Base-by-base conservation (phyloP, 2,888 invertebrate species). In the Brachyptera putata region DNA sequence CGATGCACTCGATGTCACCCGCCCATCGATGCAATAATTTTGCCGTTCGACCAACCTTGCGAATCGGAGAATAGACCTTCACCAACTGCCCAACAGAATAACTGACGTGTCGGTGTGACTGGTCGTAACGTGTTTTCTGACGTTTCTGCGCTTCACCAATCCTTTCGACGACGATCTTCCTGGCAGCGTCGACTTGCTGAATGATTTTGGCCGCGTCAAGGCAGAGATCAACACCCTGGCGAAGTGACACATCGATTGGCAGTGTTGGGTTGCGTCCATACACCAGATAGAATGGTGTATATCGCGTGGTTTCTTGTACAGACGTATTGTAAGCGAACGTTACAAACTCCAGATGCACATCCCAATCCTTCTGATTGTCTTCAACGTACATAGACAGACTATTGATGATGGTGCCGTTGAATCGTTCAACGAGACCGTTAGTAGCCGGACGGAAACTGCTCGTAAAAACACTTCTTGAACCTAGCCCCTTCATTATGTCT, bases 371-470 rank as follows among this genome's bases (percentile, higher is more conserved):
- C 7, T 66, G 66, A 4, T 22, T 14, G 2, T 25, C 13, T 7
- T 55, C 58, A 7, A 67, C 64, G 26, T 64, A 68, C 18, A 55
- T 55, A 0, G 66, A 59, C 3, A 69, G 24, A 64, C 66, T 65
- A 3, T 60, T 58, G 0, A 63, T 63, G 3, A 69, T 21, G 1
- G 65, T 66, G n/a, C 57, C 48, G 46, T 69, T 69, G 36, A 65
- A 62, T 1, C 63, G 36, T 58, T 69, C 69, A 0, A 61, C 62
- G 1, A 67, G 26, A 0, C 68, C 68, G 34, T 68, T 66, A 1
- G 25, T 22, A 11, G 63, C 22, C 0, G 67, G 67, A 4, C 64
- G 61, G 56, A 63, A 67, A 0, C 65, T 58, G 1, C 63, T 50
- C 13, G 68, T 66, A 18, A 58, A 64, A 1, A 26, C 37, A 48